Percentiles rank a stretch among this genome's conserved stretches.
Conservation (phyloP, 2,888 invertebrate genomes). For the Pogonocherus hispidulus region DNA sequence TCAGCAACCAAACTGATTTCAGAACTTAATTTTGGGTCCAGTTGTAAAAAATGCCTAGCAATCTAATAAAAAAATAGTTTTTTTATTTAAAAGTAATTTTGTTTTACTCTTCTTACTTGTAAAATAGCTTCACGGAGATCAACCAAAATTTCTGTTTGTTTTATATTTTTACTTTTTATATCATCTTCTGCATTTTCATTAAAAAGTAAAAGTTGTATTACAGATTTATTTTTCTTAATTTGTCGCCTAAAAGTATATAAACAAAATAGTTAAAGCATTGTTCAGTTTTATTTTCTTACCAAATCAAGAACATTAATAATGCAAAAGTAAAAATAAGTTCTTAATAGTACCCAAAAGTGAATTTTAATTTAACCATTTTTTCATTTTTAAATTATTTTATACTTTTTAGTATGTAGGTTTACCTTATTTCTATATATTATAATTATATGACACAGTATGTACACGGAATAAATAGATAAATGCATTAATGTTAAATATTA, state of each 20-base stretch:
- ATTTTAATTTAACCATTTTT: too few species aligned
- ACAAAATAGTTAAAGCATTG: too few species aligned
- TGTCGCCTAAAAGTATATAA: constrained; percentile 77
- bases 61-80: constrained; percentile 67
- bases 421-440: too few species aligned
- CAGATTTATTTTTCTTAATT: constrained; percentile 90
- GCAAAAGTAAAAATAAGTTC: too few species aligned
- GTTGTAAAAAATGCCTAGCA: constrained; percentile 93
- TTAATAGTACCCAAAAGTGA: too few species aligned
- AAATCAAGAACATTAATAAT: too few species aligned
- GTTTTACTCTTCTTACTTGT: constrained; percentile 74
- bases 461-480: too few species aligned
- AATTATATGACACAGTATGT: too few species aligned
- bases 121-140: constrained; percentile 96
- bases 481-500: too few species aligned
- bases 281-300: too few species aligned
- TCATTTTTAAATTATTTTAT: too few species aligned
- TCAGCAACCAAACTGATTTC: constrained; percentile 90
- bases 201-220: constrained; percentile 89
- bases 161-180: constrained; percentile 94
- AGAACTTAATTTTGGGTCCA: constrained; percentile 88
- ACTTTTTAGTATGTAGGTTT: too few species aligned
- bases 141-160: constrained; percentile 98
- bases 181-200: constrained; percentile 86
- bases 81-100: not conserved